Percentiles rank a stretch among this genome's conserved stretches.
These are phyloP conservation scores for Orthosia gracilis DNA, from an alignment of 2,888 invertebrate genomes.

Conservation along the genomic window DNA sequence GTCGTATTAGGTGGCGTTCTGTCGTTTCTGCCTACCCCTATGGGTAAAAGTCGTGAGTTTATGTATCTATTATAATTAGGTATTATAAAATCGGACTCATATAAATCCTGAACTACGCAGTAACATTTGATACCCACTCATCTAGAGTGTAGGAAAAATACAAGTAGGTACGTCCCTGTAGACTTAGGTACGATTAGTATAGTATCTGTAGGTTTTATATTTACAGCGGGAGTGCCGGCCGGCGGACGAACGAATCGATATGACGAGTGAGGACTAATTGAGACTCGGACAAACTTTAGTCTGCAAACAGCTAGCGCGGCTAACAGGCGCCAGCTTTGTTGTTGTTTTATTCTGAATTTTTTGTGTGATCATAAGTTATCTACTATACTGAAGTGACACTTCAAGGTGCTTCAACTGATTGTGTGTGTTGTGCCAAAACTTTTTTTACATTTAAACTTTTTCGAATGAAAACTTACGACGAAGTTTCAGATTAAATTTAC, in stretches of 20 bases:
- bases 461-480: neutral
- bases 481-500: too few relatives aligned
- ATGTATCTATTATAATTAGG: neutral
- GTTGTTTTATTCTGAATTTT: neutral
- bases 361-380: neutral
- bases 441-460: neutral
- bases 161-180: neutral
- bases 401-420: neutral
- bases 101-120: neutral
- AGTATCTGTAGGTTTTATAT: neutral
- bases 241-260: neutral
- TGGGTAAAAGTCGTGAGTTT: too few relatives aligned
- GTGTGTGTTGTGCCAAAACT: neutral
- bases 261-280: neutral
- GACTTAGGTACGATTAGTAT: too few relatives aligned
- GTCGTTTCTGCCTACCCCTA: too few relatives aligned
- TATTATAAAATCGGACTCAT: neutral
- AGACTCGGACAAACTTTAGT: slow-evolving; percentile 9
- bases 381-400: neutral
- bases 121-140: neutral
- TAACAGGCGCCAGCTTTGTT: slow-evolving; percentile 1
- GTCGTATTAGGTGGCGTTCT: too few relatives aligned
- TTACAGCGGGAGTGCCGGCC: slow-evolving; percentile 11
- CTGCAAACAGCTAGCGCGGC: slow-evolving; percentile 3
- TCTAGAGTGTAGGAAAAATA: neutral